Evolutionary conservation across 2,888 invertebrate genomes (phyloP).

Genomic region (Desoria tigrina): DNA sequence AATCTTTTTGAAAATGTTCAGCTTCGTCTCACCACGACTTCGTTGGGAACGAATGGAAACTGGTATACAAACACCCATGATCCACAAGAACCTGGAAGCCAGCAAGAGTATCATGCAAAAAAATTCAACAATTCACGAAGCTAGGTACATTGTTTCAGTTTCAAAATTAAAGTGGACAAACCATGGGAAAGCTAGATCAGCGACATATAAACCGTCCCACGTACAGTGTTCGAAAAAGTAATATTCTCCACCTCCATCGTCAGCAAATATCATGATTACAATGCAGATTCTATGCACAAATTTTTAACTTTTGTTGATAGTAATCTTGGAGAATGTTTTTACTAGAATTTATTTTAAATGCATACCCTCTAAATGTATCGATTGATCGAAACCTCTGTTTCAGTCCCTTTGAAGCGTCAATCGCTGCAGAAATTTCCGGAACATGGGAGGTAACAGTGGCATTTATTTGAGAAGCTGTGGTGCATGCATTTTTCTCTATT

Average conservation of each 20-base stretch:
- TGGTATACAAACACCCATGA: conserved; percentile 93
- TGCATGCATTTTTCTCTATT: no score
- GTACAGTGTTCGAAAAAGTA: conserved; percentile 81
- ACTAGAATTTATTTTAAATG: no score
- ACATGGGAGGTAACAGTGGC: no score
- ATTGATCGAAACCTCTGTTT: conserved; percentile 54
- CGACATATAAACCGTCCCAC: conserved; percentile 89
- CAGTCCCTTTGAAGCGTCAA: conserved; percentile 37
- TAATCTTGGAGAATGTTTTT: not conserved
- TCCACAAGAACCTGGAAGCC: conserved; percentile 79
- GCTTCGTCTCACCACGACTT: conserved; percentile 65
- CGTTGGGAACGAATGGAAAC: conserved; percentile 75
- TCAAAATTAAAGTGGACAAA: no score
- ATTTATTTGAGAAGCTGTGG: no score
- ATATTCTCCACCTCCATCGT: conserved; percentile 80
- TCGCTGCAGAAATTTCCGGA: no score
- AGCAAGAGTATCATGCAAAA: not conserved
- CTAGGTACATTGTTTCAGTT: no score
- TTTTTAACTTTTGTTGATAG: conserved; percentile 21
- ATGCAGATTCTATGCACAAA: conserved; percentile 76
- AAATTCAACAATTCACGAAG: no score
- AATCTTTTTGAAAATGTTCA: conserved; percentile 65
- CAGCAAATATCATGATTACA: conserved; percentile 85
- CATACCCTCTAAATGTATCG: conserved; percentile 55
- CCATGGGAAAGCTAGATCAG: conserved; percentile 92